Percentiles rank a stretch among this genome's conserved stretches.
Evolutionary conservation across 2,888 invertebrate genomes (phyloP).

Genomic region (Melanostoma mellinum): DNA sequence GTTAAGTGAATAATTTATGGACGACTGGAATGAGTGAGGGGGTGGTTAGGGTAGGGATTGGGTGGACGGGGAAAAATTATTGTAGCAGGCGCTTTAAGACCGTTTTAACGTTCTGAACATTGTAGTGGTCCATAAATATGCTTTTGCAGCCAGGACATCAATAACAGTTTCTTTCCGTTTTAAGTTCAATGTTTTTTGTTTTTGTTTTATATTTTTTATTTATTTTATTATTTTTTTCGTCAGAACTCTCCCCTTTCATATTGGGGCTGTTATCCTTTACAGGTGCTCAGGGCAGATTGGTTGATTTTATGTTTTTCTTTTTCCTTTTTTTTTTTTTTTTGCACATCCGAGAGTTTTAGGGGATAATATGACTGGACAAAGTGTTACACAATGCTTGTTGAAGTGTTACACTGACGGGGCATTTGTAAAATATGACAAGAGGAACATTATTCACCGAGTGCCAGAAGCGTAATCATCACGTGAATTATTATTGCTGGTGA

Average conservation of each 20-base stretch:
- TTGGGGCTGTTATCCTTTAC: slow-evolving; percentile 52
- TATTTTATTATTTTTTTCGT: slow-evolving; percentile 1
- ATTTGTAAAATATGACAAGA: slow-evolving; percentile 45
- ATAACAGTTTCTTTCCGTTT: slow-evolving; percentile 54
- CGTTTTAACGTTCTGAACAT: slow-evolving; percentile 56
- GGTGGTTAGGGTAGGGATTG: slow-evolving; percentile 6
- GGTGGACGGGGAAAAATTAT: slow-evolving; percentile 1
- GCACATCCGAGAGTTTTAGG: not conserved
- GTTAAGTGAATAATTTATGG: slow-evolving; percentile 70
- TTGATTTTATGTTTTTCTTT: slow-evolving; percentile 7
- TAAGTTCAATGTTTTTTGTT: not conserved
- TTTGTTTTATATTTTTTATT: slow-evolving; percentile 13
- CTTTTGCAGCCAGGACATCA: slow-evolving; percentile 68
- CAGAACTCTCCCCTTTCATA: slow-evolving; percentile 32
- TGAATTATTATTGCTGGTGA: not conserved
- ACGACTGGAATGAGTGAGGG: slow-evolving; percentile 25
- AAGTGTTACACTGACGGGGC: slow-evolving; percentile 42
- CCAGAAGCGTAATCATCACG: slow-evolving; percentile 37
- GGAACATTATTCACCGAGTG: slow-evolving; percentile 30
- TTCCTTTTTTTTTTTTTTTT: no score
- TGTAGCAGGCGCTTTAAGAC: slow-evolving; percentile 49
- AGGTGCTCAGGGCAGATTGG: slow-evolving; percentile 37
- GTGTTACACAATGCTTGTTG: slow-evolving; percentile 12
- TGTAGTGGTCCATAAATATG: slow-evolving; percentile 67
- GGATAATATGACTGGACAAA: slow-evolving; percentile 1